Evolutionary conservation across 2,797 vertebrate species (phyloP), one percentile per base, ranked within the genome.

Genomic region (Propithecus deckenii): DNA sequence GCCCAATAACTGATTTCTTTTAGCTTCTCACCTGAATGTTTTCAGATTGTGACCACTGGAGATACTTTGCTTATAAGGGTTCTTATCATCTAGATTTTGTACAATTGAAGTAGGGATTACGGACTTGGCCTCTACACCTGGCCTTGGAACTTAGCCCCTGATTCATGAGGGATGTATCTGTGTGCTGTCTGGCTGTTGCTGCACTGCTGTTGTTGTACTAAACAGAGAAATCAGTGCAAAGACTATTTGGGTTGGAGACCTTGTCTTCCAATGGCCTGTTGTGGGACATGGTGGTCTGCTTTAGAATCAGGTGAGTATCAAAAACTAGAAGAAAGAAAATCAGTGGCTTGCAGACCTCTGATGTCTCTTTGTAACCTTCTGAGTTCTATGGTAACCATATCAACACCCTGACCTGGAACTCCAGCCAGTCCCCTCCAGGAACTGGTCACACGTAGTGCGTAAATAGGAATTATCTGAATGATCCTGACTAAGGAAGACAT

Each of bases 321-420:
- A 69, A 95, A 94, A 74, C 14, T 93, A 69, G 81, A 95, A 92
- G 78, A 13, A 46, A 89, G 90, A 80, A 43, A 86, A 52, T 72
- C 22, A 65, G 59, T 95, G 63, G 63, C 69, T 43, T 59, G 4
- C 52, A 69, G 46, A 43, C 63, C 23, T 88, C 50, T 18, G 13
- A 80, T 52, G 32, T 84, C 20, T 55, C 59, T 65, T 93, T 22
- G 11, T 48, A 91, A 84, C 78, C 59, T 72, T 95, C 32, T 48
- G 74, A 96, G 48, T 91, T 87, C 83, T 76, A 2, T 78, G 28
- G 83, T 78, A 89, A 94, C 20, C 0, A 0, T 81, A 41, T 79
- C 72, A 76, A 67, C 71, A 85, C 48, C 69, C n/a, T 89, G 71
- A 80, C 86, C 86, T 89, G 83, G 86, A 95, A 95, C 92, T 84